phyloP scores from a whole-genome alignment of 2,113 vertebrate genomes.

The Nerophis ophidion region DNA sequence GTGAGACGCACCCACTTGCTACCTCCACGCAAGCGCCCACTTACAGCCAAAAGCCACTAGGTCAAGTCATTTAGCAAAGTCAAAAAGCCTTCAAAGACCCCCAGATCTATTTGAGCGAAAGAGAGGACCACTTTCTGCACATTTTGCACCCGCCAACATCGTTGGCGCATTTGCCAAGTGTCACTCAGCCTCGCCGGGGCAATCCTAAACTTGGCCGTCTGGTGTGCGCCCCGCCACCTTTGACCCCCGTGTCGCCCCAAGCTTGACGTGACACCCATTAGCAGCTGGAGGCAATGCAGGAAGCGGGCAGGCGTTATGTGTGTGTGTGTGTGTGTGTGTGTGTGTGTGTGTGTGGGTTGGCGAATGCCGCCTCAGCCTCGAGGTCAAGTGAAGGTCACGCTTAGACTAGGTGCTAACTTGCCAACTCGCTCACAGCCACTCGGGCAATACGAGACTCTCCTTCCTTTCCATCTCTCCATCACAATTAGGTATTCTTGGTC shows the following conservation, averaged over 20 bases:
- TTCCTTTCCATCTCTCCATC: constrained; percentile 21
- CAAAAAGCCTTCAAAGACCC: constrained; percentile 91
- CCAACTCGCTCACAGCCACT: constrained; percentile 94
- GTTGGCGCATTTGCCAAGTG: constrained; percentile 56
- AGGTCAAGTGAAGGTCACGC: constrained; percentile 76
- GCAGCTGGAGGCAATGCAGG: constrained; percentile 56
- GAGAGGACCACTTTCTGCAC: constrained; percentile 51
- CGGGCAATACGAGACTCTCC: constrained; percentile 50
- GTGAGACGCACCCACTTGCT: constrained; percentile 64
- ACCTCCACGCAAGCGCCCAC: constrained; percentile 53
- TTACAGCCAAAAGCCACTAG: constrained; percentile 72
- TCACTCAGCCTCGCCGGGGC: constrained; percentile 62
- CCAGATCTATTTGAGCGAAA: constrained; percentile 87
- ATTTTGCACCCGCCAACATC: constrained; percentile 22
- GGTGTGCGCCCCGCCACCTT: constrained; percentile 45
- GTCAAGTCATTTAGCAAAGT: constrained; percentile 93
- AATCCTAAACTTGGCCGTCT: constrained; percentile 71
- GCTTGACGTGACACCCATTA: constrained; percentile 72
- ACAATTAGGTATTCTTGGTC: constrained; percentile 81
- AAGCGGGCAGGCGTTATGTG: background rate
- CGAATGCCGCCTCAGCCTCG: constrained; percentile 37
- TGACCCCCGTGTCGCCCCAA: constrained; percentile 49
- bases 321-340: background rate
- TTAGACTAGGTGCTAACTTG: constrained; percentile 94
- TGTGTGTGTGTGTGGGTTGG: background rate